Percentiles rank a stretch among this genome's conserved stretches.
Conservation (phyloP, 2,113 vertebrate species). For the Ibidorhyncha struthersii region DNA sequence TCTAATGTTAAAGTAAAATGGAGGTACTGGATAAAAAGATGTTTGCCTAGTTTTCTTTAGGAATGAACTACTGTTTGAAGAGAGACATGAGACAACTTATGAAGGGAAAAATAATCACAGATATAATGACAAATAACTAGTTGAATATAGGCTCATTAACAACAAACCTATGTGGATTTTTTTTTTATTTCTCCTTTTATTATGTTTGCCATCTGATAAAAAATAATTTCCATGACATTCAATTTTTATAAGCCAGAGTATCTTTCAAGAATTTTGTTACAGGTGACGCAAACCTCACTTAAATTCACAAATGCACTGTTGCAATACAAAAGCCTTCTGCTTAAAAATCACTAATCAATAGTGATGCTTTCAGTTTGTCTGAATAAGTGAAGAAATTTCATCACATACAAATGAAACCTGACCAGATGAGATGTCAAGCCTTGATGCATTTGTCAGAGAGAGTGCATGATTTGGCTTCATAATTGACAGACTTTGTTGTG, state of each 20-base stretch:
- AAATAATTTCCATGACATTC: neutral
- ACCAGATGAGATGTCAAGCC: neutral
- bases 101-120: neutral
- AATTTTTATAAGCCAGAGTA: neutral
- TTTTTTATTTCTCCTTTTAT: neutral
- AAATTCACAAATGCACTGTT: neutral
- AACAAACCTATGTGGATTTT: neutral
- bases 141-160: neutral
- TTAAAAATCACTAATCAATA: constrained; percentile 27
- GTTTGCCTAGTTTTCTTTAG: neutral
- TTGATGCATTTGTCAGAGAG: constrained; percentile 14
- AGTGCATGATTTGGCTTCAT: constrained; percentile 7
- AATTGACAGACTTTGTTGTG: neutral
- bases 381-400: constrained; percentile 18
- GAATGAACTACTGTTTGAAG: neutral
- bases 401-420: constrained; percentile 24
- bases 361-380: constrained; percentile 13
- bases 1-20: neutral
- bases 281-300: neutral
- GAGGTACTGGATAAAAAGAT: neutral
- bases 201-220: neutral
- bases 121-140: neutral
- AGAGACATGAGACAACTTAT: neutral
- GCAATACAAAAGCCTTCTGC: constrained; percentile 8
- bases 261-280: constrained; percentile 6